phyloP scores from a whole-genome alignment of 2,888 invertebrate species.

The Cryptocheilus praepositus region DNA sequence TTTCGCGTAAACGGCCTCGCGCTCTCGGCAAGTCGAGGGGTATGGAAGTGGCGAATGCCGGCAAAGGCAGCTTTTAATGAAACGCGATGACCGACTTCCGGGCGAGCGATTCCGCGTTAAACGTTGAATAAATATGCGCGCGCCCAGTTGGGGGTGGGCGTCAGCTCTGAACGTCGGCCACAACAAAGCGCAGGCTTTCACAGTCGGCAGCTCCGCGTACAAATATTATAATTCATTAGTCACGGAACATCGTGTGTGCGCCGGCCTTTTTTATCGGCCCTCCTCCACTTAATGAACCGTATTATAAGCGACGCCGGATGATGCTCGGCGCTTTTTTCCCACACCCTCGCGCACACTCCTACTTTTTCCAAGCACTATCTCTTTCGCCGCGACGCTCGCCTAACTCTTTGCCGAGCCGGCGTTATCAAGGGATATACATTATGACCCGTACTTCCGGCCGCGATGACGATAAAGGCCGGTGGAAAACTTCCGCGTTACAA shows the following conservation, averaged over 20 bases:
- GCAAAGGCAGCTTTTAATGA: constrained; percentile 46
- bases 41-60: neutral
- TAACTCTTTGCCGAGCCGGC: too few relatives aligned
- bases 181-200: neutral
- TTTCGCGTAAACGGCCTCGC: constrained; percentile 30
- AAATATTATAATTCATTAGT: constrained; percentile 50
- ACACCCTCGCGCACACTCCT: neutral
- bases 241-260: constrained; percentile 22
- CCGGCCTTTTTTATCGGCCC: constrained; percentile 3
- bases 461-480: too few relatives aligned
- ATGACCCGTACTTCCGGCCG: too few relatives aligned
- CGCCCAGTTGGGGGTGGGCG: too few relatives aligned
- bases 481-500: too few relatives aligned
- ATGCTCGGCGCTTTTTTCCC: neutral
- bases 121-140: constrained; percentile 42
- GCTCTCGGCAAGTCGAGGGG: constrained; percentile 14
- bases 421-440: too few relatives aligned
- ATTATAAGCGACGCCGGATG: neutral
- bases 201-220: constrained; percentile 27
- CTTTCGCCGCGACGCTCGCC: neutral
- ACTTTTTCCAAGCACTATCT: neutral
- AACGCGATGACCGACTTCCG: constrained; percentile 48
- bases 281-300: neutral
- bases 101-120: constrained; percentile 36
- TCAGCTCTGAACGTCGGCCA: too few relatives aligned